Percentiles rank a stretch among this genome's conserved stretches.
These are phyloP conservation scores for Ceyx margarethae DNA, from an alignment of 2,113 vertebrate genomes.

Conservation along the genomic window DNA sequence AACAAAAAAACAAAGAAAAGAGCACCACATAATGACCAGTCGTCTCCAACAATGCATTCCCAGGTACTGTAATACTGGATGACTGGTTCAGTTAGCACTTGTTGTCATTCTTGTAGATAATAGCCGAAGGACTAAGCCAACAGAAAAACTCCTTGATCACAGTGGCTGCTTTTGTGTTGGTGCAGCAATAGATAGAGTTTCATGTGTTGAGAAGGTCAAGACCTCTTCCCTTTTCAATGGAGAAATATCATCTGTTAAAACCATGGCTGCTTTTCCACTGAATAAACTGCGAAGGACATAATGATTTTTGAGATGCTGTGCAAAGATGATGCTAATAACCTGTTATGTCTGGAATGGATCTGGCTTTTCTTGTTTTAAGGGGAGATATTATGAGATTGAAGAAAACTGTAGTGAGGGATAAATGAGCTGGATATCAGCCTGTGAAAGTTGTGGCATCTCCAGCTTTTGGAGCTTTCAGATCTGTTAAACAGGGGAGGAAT, in stretches of 20 bases:
- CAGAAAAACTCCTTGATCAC: not conserved
- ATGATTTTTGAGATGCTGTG: not conserved
- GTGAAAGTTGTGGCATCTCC: not conserved
- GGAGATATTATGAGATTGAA: not conserved
- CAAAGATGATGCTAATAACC: not conserved
- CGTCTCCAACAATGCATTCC: not conserved
- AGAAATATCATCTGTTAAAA: conserved; percentile 18
- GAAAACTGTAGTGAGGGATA: not conserved
- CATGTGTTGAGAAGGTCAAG: conserved; percentile 4
- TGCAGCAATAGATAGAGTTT: not conserved
- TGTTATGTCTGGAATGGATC: not conserved
- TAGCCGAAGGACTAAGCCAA: not conserved
- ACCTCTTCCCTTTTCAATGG: not conserved
- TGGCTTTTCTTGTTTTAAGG: not conserved
- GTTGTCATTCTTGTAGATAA: not conserved
- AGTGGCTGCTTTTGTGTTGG: not conserved
- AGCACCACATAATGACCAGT: not conserved
- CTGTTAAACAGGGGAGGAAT: not conserved
- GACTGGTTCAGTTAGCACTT: not conserved
- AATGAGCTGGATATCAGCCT: not conserved
- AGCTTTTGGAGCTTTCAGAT: not conserved
- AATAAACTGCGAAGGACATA: not conserved
- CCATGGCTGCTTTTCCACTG: not conserved
- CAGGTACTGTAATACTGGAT: not conserved
- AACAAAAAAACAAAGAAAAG: not conserved